phyloP scores from a whole-genome alignment of 2,113 vertebrate species.

The Hippotragus niger region DNA sequence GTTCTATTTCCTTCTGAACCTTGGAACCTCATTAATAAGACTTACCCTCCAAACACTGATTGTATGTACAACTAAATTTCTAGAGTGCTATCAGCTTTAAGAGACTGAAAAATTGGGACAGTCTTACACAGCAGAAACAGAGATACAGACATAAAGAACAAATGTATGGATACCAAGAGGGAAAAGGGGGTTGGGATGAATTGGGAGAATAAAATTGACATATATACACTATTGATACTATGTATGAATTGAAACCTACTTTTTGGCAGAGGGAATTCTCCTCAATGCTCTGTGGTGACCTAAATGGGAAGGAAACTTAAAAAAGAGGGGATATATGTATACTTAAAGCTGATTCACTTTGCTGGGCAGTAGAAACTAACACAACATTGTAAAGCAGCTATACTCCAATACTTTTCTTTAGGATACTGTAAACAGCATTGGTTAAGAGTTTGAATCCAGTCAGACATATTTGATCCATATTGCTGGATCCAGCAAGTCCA shows the following conservation, averaged over 20 bases:
- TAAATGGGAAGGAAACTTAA: not conserved
- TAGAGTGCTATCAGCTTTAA: not conserved
- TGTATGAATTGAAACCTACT: not conserved
- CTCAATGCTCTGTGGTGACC: not conserved
- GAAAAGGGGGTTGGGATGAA: not conserved
- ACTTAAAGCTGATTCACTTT: not conserved
- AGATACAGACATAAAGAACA: not conserved
- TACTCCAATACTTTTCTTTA: not conserved
- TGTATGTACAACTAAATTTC: not conserved
- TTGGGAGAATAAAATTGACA: not conserved
- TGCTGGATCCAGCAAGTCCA: no score
- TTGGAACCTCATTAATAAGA: not conserved
- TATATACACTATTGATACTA: not conserved
- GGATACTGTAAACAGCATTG: not conserved
- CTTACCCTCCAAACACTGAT: not conserved
- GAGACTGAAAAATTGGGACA: not conserved
- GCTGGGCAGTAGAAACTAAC: not conserved
- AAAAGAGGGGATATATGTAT: not conserved
- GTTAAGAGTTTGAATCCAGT: not conserved
- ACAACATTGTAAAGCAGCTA: not conserved
- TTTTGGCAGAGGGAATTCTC: not conserved
- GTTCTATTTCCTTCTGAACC: not conserved
- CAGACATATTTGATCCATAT: not conserved
- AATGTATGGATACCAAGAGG: not conserved
- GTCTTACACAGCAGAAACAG: not conserved